Percentiles rank a stretch among this genome's conserved stretches.
Evolutionary conservation across 2,113 vertebrate genomes (phyloP).

Genomic region (Ictalurus punctatus): DNA sequence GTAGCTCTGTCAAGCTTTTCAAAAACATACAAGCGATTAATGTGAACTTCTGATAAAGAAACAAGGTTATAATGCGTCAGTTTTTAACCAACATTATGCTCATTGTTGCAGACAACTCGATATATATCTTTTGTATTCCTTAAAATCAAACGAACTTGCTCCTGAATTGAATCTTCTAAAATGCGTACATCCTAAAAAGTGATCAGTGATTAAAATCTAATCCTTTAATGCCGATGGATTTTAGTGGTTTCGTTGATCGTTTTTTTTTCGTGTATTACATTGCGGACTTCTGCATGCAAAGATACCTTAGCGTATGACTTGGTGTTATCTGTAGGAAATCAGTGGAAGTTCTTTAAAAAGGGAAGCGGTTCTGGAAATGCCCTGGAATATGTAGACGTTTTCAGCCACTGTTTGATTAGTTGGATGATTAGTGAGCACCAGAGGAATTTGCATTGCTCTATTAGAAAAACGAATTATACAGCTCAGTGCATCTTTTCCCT

Average conservation of each 20-base stretch:
- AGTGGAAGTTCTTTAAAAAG: slow-evolving; percentile 1
- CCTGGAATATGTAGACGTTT: background rate
- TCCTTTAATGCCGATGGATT: background rate
- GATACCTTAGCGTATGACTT: background rate
- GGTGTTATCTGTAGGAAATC: background rate
- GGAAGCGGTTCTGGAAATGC: background rate
- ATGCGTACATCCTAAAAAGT: background rate
- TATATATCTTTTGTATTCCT: background rate
- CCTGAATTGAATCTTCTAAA: background rate
- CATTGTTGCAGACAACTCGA: background rate
- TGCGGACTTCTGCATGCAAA: background rate
- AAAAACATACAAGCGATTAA: background rate
- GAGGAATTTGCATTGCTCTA: background rate
- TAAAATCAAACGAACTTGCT: background rate
- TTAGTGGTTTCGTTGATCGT: background rate
- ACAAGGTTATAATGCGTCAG: background rate
- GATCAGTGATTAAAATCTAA: background rate
- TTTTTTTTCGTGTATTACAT: background rate
- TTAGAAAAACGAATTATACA: background rate
- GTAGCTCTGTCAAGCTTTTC: background rate
- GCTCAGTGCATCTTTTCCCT: background rate
- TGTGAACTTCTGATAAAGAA: background rate
- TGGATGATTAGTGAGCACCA: background rate
- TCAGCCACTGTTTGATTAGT: background rate
- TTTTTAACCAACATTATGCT: background rate